Percentiles rank a stretch among this genome's conserved stretches.
These are phyloP conservation scores for Chionomys nivalis DNA, from an alignment of 2,113 vertebrate genomes.

Conservation along the genomic window DNA sequence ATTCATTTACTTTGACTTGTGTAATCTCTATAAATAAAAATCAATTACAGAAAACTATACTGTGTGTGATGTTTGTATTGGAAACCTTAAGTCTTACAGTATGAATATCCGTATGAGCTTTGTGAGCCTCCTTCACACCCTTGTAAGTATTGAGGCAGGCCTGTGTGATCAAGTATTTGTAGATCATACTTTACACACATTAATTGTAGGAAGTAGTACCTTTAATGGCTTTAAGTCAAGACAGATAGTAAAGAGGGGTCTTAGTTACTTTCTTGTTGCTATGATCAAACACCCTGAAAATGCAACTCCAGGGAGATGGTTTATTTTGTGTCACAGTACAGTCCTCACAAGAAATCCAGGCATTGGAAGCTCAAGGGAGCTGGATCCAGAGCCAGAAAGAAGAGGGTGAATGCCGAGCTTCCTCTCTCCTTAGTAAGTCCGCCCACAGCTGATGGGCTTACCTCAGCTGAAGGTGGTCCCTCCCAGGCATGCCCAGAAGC, in stretches of 20 bases:
- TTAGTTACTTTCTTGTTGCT: not conserved
- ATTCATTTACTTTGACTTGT: constrained; percentile 22
- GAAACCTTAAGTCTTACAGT: not conserved
- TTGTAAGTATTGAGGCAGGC: not conserved
- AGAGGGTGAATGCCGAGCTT: not conserved
- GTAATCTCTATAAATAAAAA: not conserved
- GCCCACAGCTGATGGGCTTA: not conserved
- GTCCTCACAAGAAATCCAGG: not conserved
- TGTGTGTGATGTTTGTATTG: not conserved
- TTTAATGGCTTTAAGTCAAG: constrained; percentile 21
- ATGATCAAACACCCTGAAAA: not conserved
- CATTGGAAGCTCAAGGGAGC: not conserved
- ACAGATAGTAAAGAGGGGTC: constrained; percentile 4
- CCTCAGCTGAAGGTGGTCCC: not conserved
- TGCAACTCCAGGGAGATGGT: not conserved
- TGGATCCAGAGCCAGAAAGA: not conserved
- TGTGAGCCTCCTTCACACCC: not conserved
- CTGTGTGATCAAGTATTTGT: not conserved
- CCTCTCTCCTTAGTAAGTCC: not conserved
- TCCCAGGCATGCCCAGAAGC: too few relatives aligned
- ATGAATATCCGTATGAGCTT: not conserved
- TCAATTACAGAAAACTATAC: not conserved
- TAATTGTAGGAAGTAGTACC: not conserved
- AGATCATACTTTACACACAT: not conserved
- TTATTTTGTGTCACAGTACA: not conserved